Conservation (phyloP, 2,888 invertebrate genomes). For the Scrobipalpa costella region DNA sequence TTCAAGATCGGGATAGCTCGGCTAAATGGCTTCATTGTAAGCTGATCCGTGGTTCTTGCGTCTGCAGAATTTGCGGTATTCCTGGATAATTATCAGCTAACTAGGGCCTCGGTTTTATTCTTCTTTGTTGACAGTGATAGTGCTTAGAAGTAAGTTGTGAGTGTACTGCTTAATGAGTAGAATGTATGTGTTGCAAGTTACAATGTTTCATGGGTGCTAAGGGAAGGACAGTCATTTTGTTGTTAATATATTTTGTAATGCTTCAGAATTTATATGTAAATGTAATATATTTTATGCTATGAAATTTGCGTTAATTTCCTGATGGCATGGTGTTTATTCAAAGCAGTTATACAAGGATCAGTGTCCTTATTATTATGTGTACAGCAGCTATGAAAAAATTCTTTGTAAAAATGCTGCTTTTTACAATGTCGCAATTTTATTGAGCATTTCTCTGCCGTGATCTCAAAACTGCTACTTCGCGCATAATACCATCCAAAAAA, state of each 20-base stretch:
- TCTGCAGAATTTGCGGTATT: slow-evolving; percentile 28
- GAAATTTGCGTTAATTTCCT: too few species aligned
- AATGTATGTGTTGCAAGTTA: not conserved
- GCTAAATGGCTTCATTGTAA: slow-evolving; percentile 64
- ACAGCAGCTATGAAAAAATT: too few species aligned
- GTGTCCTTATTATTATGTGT: too few species aligned
- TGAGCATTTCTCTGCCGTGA: too few species aligned
- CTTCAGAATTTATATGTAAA: not conserved
- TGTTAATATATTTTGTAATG: not conserved
- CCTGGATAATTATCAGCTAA: slow-evolving; percentile 10
- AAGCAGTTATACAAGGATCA: too few species aligned
- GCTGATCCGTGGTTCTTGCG: slow-evolving; percentile 15
- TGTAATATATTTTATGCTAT: too few species aligned
- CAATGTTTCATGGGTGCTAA: not conserved
- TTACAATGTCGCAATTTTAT: too few species aligned
- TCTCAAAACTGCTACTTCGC: too few species aligned
- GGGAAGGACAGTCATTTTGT: not conserved
- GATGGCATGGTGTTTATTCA: too few species aligned
- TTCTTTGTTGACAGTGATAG: slow-evolving; percentile 30
- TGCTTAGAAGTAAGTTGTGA: not conserved
- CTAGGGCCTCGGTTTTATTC: slow-evolving; percentile 6
- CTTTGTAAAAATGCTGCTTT: too few species aligned
- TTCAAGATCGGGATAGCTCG: slow-evolving; percentile 52
- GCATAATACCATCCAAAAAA: slow-evolving; percentile 17
- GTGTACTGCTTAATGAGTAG: not conserved